Conservation (phyloP, 1,140 invertebrate species). For the Ceratina calcarata region DNA sequence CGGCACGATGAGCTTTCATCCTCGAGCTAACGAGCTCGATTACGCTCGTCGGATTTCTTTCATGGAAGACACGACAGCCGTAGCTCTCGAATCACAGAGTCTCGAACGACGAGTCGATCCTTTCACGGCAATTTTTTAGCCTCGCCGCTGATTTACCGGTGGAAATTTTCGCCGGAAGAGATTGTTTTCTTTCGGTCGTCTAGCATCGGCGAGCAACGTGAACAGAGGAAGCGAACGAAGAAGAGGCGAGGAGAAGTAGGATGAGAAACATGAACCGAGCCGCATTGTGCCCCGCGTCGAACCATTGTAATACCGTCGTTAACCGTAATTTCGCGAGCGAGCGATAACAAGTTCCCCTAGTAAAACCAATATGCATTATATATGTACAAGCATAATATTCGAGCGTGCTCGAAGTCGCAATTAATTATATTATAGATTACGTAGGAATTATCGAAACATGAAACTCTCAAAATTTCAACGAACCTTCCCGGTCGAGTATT, state of each 20-base stretch:
- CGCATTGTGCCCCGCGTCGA: neutral
- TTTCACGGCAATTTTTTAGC: neutral
- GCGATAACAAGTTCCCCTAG: slow-evolving; percentile 16
- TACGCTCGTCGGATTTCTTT: slow-evolving; percentile 59
- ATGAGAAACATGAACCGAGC: neutral
- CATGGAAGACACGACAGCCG: slow-evolving; percentile 2
- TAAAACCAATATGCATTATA: slow-evolving; percentile 20
- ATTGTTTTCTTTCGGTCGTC: neutral
- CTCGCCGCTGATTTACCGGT: neutral
- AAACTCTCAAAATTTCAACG: neutral
- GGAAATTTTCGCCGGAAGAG: neutral
- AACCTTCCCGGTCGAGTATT: neutral
- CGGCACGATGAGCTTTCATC: slow-evolving; percentile 47
- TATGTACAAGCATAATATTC: neutral
- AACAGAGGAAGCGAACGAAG: neutral
- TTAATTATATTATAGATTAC: slow-evolving; percentile 28
- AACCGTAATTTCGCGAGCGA: slow-evolving; percentile 19
- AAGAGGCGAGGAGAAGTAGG: neutral
- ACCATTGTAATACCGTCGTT: slow-evolving; percentile 15
- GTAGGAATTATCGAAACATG: slow-evolving; percentile 25
- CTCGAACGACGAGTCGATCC: neutral
- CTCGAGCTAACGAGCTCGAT: slow-evolving; percentile 60
- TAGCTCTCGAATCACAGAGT: slow-evolving; percentile 26
- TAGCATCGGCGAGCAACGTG: neutral
- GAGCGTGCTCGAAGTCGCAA: neutral